Base-by-base conservation (phyloP, 1,140 invertebrate species). In the Ostrea denselamellosa region DNA sequence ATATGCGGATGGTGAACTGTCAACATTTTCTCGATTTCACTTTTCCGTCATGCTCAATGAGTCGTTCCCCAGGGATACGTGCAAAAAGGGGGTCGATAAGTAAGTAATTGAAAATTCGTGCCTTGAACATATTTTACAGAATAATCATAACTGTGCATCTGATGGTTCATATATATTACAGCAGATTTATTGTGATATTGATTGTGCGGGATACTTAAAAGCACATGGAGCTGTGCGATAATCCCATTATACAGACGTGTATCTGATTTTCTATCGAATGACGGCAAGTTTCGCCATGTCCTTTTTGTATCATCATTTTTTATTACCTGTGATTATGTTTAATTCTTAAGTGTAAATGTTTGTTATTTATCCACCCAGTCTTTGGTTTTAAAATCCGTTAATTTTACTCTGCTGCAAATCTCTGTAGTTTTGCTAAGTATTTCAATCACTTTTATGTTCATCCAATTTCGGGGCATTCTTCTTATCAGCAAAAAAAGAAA, bases 1-100 rank as follows among this genome's bases (percentile, higher is more conserved):
- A 62, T 62, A n/a, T 12, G 28, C 25, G 28, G 68, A 77, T 34
- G 25, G 2, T 12, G 68, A 77, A 77, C 65, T 8, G 22, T 14
- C 14, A 19, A 62, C 58, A n/a, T 14, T 62, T 62, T 62, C 25
- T 77, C 68, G 28, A 77, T 77, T 77, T 77, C 68, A 44, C 68
- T 77, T 34, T 28, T 77, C 28, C 14, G 14, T 9, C 22, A 77
- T 25, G 25, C 68, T 77, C 25, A 25, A 77, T 77, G 68, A 28
- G 28, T 28, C 28, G 68, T 62, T 12, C 68, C 68, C 17, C 25
- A 62, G 68, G 68, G 68, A 77, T 77, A 28, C 68, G 68, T 12
- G 14, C 25, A 28, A 77, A 77, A 77, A 34, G 3, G 12, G n/a
- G 68, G 28, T 77, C 68, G 28, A 77, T 77, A 77, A 17, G 68